A percentile compares a stretch with the other conserved stretches of the same genome.
These are phyloP conservation scores for Mamestra configurata DNA, from an alignment of 1,140 invertebrate species.

Conservation along the genomic window DNA sequence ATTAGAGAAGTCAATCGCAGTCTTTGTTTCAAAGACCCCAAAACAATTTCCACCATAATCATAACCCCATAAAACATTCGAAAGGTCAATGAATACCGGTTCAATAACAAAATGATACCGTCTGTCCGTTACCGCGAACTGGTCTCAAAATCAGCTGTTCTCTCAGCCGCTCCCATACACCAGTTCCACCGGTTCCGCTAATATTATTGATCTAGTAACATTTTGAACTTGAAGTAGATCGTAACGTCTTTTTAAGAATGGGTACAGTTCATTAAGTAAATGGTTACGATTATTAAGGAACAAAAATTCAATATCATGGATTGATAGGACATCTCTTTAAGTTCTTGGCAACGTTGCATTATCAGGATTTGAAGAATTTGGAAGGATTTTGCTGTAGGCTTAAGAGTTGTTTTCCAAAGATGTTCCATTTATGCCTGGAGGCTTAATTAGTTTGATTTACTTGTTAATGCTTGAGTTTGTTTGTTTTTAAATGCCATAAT, in stretches of 20 bases:
- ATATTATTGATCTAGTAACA: conserved; percentile 1
- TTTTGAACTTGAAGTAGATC: conserved; percentile 19
- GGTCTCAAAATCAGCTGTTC: conserved; percentile 46
- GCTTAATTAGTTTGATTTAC: no score
- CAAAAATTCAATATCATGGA: no score
- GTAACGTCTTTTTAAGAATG: conserved; percentile 23
- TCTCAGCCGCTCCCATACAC: conserved; percentile 28
- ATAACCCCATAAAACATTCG: conserved; percentile 29
- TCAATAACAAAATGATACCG: conserved; percentile 32
- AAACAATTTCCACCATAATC: neutral
- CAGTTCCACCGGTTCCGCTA: conserved; percentile 18
- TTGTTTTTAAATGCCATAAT: no score
- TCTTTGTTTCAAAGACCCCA: conserved; percentile 1
- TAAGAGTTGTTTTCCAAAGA: no score
- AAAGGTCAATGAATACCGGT: conserved; percentile 41
- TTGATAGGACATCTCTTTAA: no score
- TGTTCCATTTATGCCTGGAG: no score
- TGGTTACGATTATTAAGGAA: neutral
- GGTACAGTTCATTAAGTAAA: neutral
- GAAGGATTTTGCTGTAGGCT: no score
- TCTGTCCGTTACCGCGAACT: conserved; percentile 30
- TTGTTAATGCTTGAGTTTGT: no score
- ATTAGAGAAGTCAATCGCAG: conserved; percentile 10
- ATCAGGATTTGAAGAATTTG: no score
- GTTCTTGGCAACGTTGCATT: no score